Percentiles rank a stretch among this genome's conserved stretches.
Conservation (phyloP, 2,113 vertebrate genomes). For the Pheucticus melanocephalus region DNA sequence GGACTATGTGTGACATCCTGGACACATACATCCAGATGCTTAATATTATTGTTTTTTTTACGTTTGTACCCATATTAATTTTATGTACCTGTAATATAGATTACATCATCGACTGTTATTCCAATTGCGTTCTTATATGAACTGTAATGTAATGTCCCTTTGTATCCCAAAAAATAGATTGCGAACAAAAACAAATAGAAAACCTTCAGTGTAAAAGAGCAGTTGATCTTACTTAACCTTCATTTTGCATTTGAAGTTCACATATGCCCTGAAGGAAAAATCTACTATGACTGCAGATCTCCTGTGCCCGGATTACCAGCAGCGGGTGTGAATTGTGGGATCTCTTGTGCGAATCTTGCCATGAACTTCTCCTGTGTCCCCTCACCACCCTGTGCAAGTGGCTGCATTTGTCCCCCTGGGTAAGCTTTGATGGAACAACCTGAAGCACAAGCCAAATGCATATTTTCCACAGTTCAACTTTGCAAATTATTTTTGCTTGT, state of each 20-base stretch:
- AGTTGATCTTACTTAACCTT: not conserved
- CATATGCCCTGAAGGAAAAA: slow-evolving; percentile 87
- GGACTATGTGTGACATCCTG: not conserved
- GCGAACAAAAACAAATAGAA: not conserved
- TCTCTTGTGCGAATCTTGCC: slow-evolving; percentile 92
- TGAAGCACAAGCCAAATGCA: not conserved
- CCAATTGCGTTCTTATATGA: not conserved
- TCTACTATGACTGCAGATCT: slow-evolving; percentile 91
- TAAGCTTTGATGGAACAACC: slow-evolving; percentile 66
- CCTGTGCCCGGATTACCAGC: slow-evolving; percentile 80
- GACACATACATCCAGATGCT: not conserved
- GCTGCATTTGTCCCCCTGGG: slow-evolving; percentile 91
- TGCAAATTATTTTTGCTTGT: not conserved
- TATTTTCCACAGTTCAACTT: not conserved
- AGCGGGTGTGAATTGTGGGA: slow-evolving; percentile 86
- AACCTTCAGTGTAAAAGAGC: not conserved
- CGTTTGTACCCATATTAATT: not conserved
- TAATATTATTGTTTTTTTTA: not conserved
- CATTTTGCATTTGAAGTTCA: slow-evolving; percentile 72
- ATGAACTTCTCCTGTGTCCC: slow-evolving; percentile 97
- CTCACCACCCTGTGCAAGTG: slow-evolving; percentile 89
- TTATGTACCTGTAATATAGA: not conserved
- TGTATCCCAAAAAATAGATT: not conserved
- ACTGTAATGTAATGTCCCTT: not conserved
- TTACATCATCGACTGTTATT: not conserved